These are phyloP conservation scores for Hippocampus kuda DNA, from an alignment of 2,797 vertebrate species.

Conservation along the genomic window DNA sequence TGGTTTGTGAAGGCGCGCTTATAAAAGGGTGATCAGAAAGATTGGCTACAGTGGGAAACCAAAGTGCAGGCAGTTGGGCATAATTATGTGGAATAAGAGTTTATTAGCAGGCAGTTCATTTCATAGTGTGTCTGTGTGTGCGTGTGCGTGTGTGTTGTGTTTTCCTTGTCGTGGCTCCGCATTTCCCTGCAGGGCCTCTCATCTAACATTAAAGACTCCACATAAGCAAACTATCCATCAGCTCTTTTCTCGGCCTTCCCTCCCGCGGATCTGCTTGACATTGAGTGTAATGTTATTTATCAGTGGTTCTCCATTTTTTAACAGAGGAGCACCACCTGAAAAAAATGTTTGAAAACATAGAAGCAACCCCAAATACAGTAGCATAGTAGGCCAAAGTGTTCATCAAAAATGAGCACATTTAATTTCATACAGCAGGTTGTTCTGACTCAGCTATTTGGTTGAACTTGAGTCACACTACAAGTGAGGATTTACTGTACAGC, in stretches of 20 bases:
- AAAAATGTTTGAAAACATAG: no score
- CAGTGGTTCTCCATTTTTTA: no score
- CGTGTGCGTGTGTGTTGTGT: background rate
- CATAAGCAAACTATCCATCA: background rate
- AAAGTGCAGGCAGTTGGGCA: conserved; percentile 45
- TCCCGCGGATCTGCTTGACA: background rate
- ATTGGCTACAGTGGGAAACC: conserved; percentile 46
- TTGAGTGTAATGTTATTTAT: background rate
- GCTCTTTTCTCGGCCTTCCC: background rate
- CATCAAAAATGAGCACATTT: no score
- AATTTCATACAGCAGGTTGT: no score
- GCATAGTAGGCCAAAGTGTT: no score
- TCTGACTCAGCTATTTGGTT: no score
- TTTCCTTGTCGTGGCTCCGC: background rate
- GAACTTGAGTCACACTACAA: no score
- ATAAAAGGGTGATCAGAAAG: conserved; percentile 45
- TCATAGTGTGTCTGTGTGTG: background rate
- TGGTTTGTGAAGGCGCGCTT: conserved; percentile 43
- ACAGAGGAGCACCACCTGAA: no score
- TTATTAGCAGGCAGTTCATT: conserved; percentile 22
- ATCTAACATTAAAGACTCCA: background rate
- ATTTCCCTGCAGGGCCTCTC: background rate
- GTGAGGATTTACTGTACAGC: no score
- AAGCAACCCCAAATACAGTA: no score
- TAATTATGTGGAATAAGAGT: conserved; percentile 36